Evolutionary conservation across 2,113 vertebrate species (phyloP), one percentile per base, ranked within the genome.

Genomic region (Rousettus leschenaultii): DNA sequence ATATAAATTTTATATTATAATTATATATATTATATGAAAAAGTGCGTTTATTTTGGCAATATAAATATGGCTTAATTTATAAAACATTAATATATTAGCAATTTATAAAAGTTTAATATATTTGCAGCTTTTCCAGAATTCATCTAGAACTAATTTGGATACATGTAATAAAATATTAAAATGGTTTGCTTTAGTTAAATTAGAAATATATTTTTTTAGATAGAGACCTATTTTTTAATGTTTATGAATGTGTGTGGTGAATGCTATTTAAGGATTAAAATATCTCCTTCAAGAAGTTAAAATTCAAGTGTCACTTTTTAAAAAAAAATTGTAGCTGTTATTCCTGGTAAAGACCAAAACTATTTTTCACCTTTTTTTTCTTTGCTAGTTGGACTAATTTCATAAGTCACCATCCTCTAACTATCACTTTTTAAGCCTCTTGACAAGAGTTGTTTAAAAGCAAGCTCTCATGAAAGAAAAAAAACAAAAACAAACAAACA

Each of bases 371-470:
- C 19, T 89, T 59, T 38, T 38, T 91, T 61, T 43, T 87, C 65
- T 40, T 1, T 53, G 28, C 6, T 68, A 21, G 15, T 28, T 68
- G 24, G 43, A 63, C 35, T 51, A 55, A 90, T 90, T 55, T 16
- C 63, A 7, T 43, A 80, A 70, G 11, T 40, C 19, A 4, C n/a
- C 15, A 38, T 28, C 63, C 35, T 59, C 43, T 48, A 45, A 38
- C 26, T n/a, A 55, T 91, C 65, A 28, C 6, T 93, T 80, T 68
- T 19, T 89, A 74, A 61, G 35, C 55, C 70, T 68, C 89, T 84
- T 45, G 26, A 68, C 73, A 90, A 57, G 33, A 95, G 43, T 59
- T 59, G 71, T 68, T 95, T 35, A 68, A 94, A 86, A 94, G 65
- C 55, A 53, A 43, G 43, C 30, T 10, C 26, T 15, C 2, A 68